Base-by-base conservation (phyloP, 1,140 invertebrate species). In the Lamellibrachia luymesi region DNA sequence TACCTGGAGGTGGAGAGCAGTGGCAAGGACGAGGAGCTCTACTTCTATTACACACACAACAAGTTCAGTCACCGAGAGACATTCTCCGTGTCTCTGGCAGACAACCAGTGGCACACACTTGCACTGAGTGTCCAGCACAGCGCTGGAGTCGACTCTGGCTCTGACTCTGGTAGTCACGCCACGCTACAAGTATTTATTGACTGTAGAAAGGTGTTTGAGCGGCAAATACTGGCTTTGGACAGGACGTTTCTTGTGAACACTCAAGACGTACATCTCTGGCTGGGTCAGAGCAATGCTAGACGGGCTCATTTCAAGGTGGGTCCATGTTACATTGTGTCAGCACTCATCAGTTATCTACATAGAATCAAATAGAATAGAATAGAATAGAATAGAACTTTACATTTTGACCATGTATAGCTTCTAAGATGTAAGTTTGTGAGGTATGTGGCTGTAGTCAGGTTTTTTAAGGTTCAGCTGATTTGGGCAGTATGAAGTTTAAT, bases 1-100 rank as follows among this genome's bases (percentile, higher is more conserved):
- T 98, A 98, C 97, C 97, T 98, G 97, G 98, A 99, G 97, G 97
- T 98, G 95, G 98, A 98, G 97, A 98, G 98, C 95, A 98, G 98
- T 96, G 98, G 98, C 93, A 97, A 98, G 49, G 97, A 97, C 95
- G 97, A 98, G 96, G 98, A 98, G 96, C 95, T 97, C 91, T 97
- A 97, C 94, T 98, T 96, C 97, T 95, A 93, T 91, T 51, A 91
- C 8, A 90, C 93, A 27, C 49, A 51, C 50, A 95, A 94, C 51
- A 98, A 98, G 97, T 97, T 98, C 95, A 80, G 17, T 80, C 13
- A 80, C 13, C 64, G 64, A 80, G 64, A 80, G 64, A 80, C 64
- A 17, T 98, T 99, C 97, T 98, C 97, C 94, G 98, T 98, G 96
- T 97, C 97, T 94, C 97, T 99, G 95, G 98, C 98, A 92, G 98